Percentiles rank a stretch among this genome's conserved stretches.
Conservation (phyloP, 1,140 invertebrate species). For the Drosophila burlai region DNA sequence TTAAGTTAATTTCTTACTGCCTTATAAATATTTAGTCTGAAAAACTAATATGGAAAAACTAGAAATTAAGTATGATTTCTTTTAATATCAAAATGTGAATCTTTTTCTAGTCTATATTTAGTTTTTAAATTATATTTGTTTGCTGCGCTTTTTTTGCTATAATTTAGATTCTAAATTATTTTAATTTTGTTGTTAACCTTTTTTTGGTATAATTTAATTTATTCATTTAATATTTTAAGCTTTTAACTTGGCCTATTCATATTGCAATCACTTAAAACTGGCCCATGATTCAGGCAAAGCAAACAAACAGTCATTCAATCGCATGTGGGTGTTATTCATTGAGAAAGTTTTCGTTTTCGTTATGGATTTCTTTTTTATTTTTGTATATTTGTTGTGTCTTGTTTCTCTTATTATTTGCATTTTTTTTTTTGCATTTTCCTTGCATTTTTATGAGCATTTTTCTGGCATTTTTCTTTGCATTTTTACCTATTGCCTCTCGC, state of each 20-base stretch:
- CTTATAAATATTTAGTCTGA: not conserved
- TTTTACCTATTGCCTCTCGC: conserved; percentile 37
- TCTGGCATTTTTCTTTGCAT: conserved; percentile 5
- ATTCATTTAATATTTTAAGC: not conserved
- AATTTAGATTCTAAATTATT: not conserved
- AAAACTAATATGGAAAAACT: not conserved
- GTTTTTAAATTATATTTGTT: not conserved
- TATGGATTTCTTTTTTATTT: conserved; percentile 33
- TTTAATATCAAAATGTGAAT: not conserved
- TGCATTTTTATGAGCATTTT: conserved; percentile 3
- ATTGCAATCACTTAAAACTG: not conserved
- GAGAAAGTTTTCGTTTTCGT: conserved; percentile 63
- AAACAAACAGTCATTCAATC: conserved; percentile 37
- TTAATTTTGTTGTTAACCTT: not conserved
- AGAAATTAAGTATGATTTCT: not conserved
- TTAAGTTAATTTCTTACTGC: too few relatives aligned
- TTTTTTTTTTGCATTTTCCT: conserved; percentile 9
- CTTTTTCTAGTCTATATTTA: not conserved
- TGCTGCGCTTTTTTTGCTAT: too few relatives aligned
- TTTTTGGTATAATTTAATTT: not conserved
- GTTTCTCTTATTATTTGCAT: conserved; percentile 4
- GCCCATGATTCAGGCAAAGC: conserved; percentile 21
- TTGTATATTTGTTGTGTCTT: not conserved
- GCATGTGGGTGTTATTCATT: conserved; percentile 59
- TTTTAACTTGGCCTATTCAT: conserved; percentile 2